These are phyloP conservation scores for Ardeotis arabs DNA, from an alignment of 2,113 vertebrate species.

Conservation along the genomic window DNA sequence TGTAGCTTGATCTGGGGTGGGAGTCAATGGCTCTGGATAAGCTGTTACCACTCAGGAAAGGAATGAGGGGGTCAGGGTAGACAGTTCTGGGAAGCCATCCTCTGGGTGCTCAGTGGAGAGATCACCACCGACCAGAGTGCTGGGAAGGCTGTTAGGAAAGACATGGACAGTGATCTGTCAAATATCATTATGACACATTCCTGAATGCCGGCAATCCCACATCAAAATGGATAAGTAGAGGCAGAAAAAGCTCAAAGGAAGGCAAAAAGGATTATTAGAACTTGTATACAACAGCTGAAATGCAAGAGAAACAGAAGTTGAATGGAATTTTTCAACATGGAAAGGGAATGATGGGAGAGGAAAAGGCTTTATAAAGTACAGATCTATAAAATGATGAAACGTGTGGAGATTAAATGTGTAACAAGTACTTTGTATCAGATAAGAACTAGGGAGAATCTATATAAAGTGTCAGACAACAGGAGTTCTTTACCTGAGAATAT, in stretches of 20 bases:
- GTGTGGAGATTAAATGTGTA: not conserved
- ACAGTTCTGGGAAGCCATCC: constrained; percentile 21
- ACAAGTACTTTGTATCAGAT: not conserved
- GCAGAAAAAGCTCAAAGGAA: not conserved
- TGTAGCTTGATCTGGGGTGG: not conserved
- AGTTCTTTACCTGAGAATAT: not conserved
- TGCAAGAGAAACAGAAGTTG: not conserved
- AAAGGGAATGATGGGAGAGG: not conserved
- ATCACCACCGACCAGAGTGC: not conserved
- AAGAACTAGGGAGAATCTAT: not conserved
- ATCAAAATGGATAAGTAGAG: not conserved
- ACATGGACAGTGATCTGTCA: not conserved
- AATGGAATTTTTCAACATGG: not conserved
- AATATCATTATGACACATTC: not conserved
- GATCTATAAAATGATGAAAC: not conserved
- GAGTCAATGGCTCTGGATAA: not conserved
- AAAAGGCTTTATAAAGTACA: not conserved
- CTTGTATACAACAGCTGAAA: not conserved
- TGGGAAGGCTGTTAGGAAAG: not conserved
- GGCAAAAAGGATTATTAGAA: not conserved
- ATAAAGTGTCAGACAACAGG: not conserved
- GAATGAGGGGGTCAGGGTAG: not conserved
- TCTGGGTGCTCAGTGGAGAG: not conserved
- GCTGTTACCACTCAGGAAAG: not conserved
- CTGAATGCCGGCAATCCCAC: not conserved